Conservation (phyloP, 2,797 vertebrate genomes). For the Gobio occitaniae region DNA sequence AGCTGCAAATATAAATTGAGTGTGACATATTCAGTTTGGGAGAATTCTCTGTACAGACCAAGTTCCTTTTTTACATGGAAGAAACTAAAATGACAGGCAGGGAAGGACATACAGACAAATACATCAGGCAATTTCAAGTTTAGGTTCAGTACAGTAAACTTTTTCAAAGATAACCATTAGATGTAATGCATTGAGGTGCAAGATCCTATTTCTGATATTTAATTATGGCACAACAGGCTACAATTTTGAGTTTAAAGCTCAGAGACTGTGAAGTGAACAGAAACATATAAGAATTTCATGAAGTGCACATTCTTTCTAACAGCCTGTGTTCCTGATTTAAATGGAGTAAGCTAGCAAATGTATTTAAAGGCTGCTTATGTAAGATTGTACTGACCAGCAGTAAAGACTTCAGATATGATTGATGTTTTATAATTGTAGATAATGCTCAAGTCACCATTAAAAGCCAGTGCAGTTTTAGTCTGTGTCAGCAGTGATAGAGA, state of each 20-base stretch:
- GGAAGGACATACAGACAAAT: slow-evolving; percentile 14
- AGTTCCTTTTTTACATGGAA: slow-evolving; percentile 26
- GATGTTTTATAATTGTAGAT: slow-evolving; percentile 41
- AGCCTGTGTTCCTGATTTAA: background rate
- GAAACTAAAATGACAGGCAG: slow-evolving; percentile 12
- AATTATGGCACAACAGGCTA: background rate
- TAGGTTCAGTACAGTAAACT: background rate
- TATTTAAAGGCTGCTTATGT: slow-evolving; percentile 18
- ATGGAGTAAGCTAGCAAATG: background rate
- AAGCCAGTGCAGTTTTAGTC: slow-evolving; percentile 25
- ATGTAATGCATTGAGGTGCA: background rate
- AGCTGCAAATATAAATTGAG: slow-evolving; percentile 26
- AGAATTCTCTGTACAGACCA: slow-evolving; percentile 8
- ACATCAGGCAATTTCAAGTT: background rate
- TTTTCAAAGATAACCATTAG: background rate
- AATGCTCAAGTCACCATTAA: slow-evolving; percentile 34
- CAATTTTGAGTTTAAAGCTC: background rate
- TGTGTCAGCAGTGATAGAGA: slow-evolving; percentile 34
- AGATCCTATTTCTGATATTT: slow-evolving; percentile 17
- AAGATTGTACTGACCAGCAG: background rate
- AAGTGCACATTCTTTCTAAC: background rate
- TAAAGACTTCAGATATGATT: slow-evolving; percentile 10
- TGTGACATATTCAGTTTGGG: background rate
- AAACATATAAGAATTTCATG: background rate
- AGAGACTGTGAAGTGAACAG: background rate